Evolutionary conservation across 2,797 vertebrate species (phyloP), one percentile per base, ranked within the genome.

Genomic region (Halcyon badia): DNA sequence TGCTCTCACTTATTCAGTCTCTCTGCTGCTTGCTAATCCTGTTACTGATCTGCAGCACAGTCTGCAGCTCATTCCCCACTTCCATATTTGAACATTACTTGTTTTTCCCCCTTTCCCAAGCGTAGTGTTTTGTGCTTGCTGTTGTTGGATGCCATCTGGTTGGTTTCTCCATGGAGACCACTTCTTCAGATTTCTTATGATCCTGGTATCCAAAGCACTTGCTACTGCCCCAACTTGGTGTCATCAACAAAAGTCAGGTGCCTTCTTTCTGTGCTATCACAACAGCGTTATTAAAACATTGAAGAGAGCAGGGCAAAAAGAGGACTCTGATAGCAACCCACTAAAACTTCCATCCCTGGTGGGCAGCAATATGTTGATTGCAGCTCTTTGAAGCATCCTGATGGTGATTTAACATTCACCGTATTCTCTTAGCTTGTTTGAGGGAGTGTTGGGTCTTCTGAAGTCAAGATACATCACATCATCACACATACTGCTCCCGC

Each of bases 151-250:
- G 61, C 44, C 68, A 80, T 83, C 78, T 81, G 61, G 35, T 70
- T 83, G 68, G 56, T 73, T 84, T 94, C 78, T 95, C 80, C 80
- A 66, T 73, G 77, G 83, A 91, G 81, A 91, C 62, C 7, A 31
- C 49, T 90, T 65, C 71, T 91, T 83, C 7, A 31, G 75, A 72
- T 95, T 89, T 15, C n/a, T 72, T 75, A 49, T 0, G 4, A 88
- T 84, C 54, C 26, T 68, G 28, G 20, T 54, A 78, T 94, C 87
- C 87, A 84, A 52, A 78, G 51, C 48, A 41, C 80, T 95, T 81
- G 44, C 54, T 66, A 13, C 58, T 83, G 73, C 61, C 73, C 37
- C 26, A 65, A 0, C 52, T 80, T 54, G 14, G 25, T 78, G 48
- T 66, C 70, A 48, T 73, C 0, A 0, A 31, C 33, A 66, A 57